These are phyloP conservation scores for Melieria crassipennis DNA, from an alignment of 2,888 invertebrate genomes.

Conservation along the genomic window DNA sequence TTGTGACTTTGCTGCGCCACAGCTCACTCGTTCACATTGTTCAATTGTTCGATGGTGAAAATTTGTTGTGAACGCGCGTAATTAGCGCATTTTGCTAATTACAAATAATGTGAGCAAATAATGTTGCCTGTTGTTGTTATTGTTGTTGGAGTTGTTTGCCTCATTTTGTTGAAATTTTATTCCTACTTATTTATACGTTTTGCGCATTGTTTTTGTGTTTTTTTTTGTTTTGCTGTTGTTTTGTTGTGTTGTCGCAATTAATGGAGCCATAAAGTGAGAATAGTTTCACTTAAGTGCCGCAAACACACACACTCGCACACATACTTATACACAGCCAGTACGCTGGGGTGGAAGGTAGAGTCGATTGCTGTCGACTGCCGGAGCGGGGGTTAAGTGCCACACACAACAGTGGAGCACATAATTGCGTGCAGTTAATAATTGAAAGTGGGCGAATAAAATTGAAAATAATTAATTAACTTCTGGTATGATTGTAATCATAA, in stretches of 20 bases:
- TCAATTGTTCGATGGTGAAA: no score
- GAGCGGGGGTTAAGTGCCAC: no score
- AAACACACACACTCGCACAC: slow-evolving; percentile 4
- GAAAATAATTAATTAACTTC: no score
- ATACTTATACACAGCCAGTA: not conserved
- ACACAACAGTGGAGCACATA: slow-evolving; percentile 17
- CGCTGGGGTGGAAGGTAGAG: no score
- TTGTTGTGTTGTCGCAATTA: not conserved
- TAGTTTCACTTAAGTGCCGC: not conserved
- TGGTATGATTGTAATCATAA: no score
- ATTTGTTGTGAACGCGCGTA: not conserved
- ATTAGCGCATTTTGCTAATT: slow-evolving; percentile 21
- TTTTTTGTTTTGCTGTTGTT: no score
- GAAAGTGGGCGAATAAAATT: slow-evolving; percentile 8
- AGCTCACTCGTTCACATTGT: not conserved
- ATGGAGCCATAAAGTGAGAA: slow-evolving; percentile 23
- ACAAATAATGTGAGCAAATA: not conserved
- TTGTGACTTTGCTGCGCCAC: not conserved
- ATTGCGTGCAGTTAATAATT: slow-evolving; percentile 32
- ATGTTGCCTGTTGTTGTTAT: no score
- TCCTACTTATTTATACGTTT: no score
- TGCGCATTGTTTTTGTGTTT: no score
- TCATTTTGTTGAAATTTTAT: no score
- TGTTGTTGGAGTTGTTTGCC: no score
- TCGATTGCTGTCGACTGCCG: no score